phyloP scores from a whole-genome alignment of 2,113 vertebrate species.

The Microcebus ravelobensis region DNA sequence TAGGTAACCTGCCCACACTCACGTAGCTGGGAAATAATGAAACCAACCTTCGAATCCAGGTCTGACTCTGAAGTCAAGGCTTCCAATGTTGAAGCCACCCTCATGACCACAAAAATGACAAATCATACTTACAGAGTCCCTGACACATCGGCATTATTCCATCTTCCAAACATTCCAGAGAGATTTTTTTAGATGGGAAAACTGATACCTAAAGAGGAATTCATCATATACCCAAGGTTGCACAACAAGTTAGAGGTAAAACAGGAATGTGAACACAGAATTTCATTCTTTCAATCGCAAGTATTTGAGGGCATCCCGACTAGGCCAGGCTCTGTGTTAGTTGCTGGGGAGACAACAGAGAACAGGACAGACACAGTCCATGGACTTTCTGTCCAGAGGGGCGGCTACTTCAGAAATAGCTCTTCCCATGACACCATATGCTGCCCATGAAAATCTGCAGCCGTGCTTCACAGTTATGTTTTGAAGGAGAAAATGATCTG shows the following conservation, averaged over 20 bases:
- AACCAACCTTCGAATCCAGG: neutral
- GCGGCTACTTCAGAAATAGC: neutral
- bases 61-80: neutral
- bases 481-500: neutral
- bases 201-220: neutral
- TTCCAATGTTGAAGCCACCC: neutral
- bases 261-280: neutral
- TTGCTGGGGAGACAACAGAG: fast-evolving
- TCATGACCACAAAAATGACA: neutral
- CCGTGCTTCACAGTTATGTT: neutral
- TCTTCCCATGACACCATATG: neutral
- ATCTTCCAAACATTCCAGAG: neutral
- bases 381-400: neutral
- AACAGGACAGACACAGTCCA: fast-evolving
- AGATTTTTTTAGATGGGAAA: neutral
- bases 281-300: neutral
- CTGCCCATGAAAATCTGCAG: neutral
- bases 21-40: neutral
- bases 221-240: neutral
- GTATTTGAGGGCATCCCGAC: neutral
- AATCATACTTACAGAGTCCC: neutral
- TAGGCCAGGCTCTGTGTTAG: neutral
- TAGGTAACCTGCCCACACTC: neutral
- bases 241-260: neutral
- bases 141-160: neutral